Conservation (phyloP, 2,888 invertebrate genomes). For the Troides helena region DNA sequence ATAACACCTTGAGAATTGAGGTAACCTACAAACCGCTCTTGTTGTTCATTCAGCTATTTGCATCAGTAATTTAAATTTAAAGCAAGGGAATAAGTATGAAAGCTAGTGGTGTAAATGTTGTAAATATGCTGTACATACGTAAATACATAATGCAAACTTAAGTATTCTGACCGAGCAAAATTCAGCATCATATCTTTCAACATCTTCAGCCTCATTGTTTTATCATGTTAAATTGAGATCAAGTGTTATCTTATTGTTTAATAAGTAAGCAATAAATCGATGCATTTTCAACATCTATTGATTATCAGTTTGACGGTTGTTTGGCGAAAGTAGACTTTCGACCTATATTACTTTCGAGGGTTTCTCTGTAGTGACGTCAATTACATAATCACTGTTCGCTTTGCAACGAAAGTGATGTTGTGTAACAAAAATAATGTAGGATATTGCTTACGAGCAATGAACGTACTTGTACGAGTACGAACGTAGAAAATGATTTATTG, state of each 20-base stretch:
- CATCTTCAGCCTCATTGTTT: background rate
- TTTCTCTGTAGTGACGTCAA: constrained; percentile 66
- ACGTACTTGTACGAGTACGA: constrained; percentile 32
- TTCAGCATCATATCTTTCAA: background rate
- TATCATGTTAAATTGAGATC: background rate
- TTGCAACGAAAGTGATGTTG: constrained; percentile 51
- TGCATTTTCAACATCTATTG: constrained; percentile 36
- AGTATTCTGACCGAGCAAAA: background rate
- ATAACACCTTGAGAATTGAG: constrained; percentile 50
- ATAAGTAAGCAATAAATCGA: constrained; percentile 2
- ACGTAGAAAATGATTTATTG: constrained; percentile 34
- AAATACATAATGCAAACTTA: background rate
- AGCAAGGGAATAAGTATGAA: background rate
- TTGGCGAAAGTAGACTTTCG: constrained; percentile 60
- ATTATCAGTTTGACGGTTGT: constrained; percentile 59
- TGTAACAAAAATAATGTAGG: constrained; percentile 56
- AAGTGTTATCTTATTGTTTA: background rate
- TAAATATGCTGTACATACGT: background rate
- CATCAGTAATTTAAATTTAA: background rate
- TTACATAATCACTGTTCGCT: constrained; percentile 40
- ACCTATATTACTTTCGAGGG: constrained; percentile 64
- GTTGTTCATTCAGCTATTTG: constrained; percentile 17
- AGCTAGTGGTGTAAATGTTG: background rate
- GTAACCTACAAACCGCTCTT: constrained; percentile 52
- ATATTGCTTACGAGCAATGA: constrained; percentile 32